Base-by-base conservation (phyloP, 1,140 invertebrate species). In the Pseudomyrmex concolor region DNA sequence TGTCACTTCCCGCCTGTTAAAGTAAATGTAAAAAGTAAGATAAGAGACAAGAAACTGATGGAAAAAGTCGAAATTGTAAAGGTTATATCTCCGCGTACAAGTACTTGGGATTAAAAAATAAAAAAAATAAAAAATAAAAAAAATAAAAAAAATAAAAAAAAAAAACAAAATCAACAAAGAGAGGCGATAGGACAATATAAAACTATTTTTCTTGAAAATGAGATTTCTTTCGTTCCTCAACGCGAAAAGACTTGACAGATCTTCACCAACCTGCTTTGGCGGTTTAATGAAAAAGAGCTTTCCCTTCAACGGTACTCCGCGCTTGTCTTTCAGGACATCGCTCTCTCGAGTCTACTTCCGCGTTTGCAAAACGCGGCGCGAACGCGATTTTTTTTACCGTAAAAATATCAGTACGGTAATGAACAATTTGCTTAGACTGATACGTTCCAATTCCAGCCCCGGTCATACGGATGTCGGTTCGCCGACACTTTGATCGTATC, bases 341-440 rank as follows among this genome's bases (percentile, higher is more conserved):
- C 43, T 34, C 48, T 25, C 3, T 10, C 19, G 22, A 9, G 50
- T 70, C n/a, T 55, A 60, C 55, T 73, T 55, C 55, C 71, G 71
- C 55, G 55, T 43, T 73, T 73, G 60, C 43, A 34, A 34, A 34
- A 34, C 34, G 34, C 71, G 34, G 60, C 34, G 15, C n/a, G 51
- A 43, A 34, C 68, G 19, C 55, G 70, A 17, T 25, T 25, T 25
- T 25, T 62, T 45, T 45, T n/a, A 10, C 15, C 62, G 8, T 3
- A 19, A 3, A 3, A 10, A n/a, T 9, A 15, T 15, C 50, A 15
- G 1, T 9, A 62, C 22, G 34, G 0, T 34, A 34, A 34, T 34
- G 34, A 34, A 34, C 13, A 62, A 62, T 22, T 22, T 62, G 59
- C 50, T 51, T 51, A 51, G 9, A 51, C 50, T 22, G 60, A 17